These are phyloP conservation scores for Siniperca undulata DNA, from an alignment of 2,797 vertebrate species.

Conservation along the genomic window DNA sequence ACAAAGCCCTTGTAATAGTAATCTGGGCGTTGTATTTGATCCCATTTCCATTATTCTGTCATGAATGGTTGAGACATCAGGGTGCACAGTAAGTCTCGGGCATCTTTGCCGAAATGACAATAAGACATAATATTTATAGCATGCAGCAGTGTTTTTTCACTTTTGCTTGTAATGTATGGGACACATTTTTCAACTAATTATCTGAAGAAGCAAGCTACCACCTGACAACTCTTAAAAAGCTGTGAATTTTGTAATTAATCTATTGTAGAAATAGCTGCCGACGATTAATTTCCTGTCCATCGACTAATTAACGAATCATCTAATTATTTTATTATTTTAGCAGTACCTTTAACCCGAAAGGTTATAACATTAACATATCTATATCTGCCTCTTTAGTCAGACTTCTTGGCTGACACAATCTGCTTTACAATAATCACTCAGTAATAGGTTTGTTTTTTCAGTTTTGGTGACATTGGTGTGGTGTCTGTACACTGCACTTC, in stretches of 20 bases:
- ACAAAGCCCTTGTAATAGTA: too few species aligned
- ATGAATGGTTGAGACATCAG: neutral
- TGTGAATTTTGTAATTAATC: neutral
- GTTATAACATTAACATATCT: neutral
- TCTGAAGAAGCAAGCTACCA: neutral
- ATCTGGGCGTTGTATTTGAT: too few species aligned
- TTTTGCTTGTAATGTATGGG: neutral
- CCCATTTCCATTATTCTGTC: neutral
- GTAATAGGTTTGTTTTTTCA: neutral
- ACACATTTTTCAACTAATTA: neutral
- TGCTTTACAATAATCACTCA: neutral
- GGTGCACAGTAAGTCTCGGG: neutral
- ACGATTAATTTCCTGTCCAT: neutral
- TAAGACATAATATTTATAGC: neutral
- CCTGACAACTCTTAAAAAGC: neutral
- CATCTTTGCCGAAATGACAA: neutral
- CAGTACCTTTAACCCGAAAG: neutral
- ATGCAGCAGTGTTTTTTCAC: neutral
- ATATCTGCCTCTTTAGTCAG: neutral
- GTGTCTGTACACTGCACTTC: neutral
- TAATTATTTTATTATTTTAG: neutral
- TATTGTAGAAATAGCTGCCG: neutral
- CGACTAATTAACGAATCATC: neutral
- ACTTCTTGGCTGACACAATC: neutral
- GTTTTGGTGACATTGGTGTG: constrained; percentile 17